Percentiles rank a stretch among this genome's conserved stretches.
Evolutionary conservation across 2,797 vertebrate species (phyloP).

Genomic region (Sphenodon punctatus): DNA sequence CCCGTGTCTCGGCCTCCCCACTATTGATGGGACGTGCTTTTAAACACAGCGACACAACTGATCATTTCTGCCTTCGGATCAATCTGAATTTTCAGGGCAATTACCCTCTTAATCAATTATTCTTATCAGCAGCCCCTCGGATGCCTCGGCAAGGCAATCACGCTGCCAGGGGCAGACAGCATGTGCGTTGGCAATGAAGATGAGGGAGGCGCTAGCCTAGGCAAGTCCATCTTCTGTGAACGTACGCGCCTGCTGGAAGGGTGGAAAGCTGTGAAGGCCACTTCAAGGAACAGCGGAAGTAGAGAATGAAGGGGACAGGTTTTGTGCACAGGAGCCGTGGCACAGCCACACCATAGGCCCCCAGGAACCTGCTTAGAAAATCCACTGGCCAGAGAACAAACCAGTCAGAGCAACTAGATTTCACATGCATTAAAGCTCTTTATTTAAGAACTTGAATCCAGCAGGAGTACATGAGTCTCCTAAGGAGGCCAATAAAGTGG

Average conservation of each 20-base stretch:
- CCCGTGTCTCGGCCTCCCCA: constrained; percentile 75
- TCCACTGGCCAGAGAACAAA: constrained; percentile 35
- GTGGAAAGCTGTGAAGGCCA: constrained; percentile 80
- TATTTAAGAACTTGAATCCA: constrained; percentile 57
- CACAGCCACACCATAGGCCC: background rate
- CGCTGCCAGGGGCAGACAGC: constrained; percentile 74
- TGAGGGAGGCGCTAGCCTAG: constrained; percentile 55
- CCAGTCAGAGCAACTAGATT: constrained; percentile 54
- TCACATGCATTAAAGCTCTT: constrained; percentile 30
- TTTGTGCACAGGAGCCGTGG: fast-evolving
- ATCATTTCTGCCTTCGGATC: constrained; percentile 84
- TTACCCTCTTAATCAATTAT: constrained; percentile 85
- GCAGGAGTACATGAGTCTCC: constrained; percentile 54
- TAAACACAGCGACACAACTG: constrained; percentile 83
- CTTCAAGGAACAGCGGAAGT: constrained; percentile 75
- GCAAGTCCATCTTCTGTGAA: constrained; percentile 67
- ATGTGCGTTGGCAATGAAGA: constrained; percentile 79
- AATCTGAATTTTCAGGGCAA: constrained; percentile 84
- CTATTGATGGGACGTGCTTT: constrained; percentile 79
- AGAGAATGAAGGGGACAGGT: constrained; percentile 46
- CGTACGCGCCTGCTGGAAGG: constrained; percentile 54
- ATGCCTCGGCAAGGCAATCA: constrained; percentile 76
- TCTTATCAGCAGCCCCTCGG: constrained; percentile 78
- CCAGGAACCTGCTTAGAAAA: constrained; percentile 4
- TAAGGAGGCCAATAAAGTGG: constrained; percentile 68